These are phyloP conservation scores for Heteromormyrus szaboi DNA, from an alignment of 2,797 vertebrate genomes.

Conservation along the genomic window DNA sequence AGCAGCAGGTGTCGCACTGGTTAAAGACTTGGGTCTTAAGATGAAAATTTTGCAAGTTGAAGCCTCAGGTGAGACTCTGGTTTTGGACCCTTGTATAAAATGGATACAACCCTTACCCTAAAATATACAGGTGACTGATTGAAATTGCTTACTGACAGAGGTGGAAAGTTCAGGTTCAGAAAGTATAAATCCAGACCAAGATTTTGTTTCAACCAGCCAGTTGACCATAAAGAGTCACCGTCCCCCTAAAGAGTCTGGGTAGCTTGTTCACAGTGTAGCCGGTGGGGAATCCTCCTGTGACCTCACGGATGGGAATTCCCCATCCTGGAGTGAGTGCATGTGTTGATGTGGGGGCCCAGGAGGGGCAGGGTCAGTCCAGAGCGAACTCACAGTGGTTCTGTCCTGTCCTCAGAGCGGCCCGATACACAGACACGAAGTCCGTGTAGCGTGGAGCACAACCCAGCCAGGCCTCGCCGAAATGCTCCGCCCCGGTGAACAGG, in stretches of 20 bases:
- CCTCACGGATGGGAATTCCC: not conserved
- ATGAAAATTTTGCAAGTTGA: not conserved
- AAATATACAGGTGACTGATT: not conserved
- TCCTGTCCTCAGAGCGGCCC: slow-evolving; percentile 50
- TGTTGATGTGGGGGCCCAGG: not conserved
- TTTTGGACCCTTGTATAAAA: not conserved
- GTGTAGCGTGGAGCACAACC: slow-evolving; percentile 73
- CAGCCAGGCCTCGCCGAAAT: slow-evolving; percentile 77
- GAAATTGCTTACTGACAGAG: not conserved
- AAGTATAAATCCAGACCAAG: not conserved
- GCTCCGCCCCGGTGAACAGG: slow-evolving; percentile 72
- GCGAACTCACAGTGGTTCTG: slow-evolving; percentile 70
- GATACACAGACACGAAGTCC: slow-evolving; percentile 65
- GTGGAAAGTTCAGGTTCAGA: not conserved
- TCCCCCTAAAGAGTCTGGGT: not conserved
- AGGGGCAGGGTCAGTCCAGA: slow-evolving; percentile 45
- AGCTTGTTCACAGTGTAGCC: not conserved
- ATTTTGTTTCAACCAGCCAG: not conserved
- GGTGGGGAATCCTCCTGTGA: not conserved
- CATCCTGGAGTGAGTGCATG: not conserved
- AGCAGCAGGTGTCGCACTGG: not conserved
- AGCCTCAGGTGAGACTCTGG: not conserved
- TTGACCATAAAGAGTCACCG: not conserved
- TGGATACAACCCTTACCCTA: not conserved
- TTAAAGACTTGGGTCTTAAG: not conserved